phyloP scores from a whole-genome alignment of 2,888 invertebrate genomes.

The Atethmia centrago region DNA sequence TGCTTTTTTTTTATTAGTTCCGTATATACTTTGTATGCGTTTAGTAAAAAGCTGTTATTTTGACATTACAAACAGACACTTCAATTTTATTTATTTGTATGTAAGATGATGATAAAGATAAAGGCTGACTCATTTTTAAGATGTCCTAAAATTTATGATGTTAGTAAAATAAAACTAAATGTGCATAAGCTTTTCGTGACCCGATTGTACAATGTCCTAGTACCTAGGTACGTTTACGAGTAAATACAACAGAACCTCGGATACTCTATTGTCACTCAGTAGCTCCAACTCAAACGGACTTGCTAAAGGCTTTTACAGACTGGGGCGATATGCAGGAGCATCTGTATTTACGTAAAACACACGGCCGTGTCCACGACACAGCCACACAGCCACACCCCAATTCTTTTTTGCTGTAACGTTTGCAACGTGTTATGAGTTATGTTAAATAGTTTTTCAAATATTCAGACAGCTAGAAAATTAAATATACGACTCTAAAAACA shows the following conservation, averaged over 20 bases:
- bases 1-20: too few relatives aligned
- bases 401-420: conserved; percentile 22
- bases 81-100: too few relatives aligned
- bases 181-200: background rate
- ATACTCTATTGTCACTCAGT: conserved; percentile 50
- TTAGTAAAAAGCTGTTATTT: too few relatives aligned
- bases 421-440: background rate
- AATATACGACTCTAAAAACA: background rate
- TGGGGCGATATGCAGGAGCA: too few relatives aligned
- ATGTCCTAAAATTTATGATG: background rate
- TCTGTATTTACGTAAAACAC: too few relatives aligned
- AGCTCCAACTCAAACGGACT: conserved; percentile 49
- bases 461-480: background rate
- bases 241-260: conserved; percentile 29
- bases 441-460: background rate
- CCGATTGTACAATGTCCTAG: background rate
- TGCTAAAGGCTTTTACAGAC: too few relatives aligned
- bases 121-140: background rate
- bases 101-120: too few relatives aligned
- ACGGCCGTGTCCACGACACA: too few relatives aligned
- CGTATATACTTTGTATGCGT: too few relatives aligned
- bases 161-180: background rate
- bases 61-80: too few relatives aligned
- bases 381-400: too few relatives aligned
- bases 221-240: background rate